Base-by-base conservation (phyloP, 1,140 invertebrate genomes). In the Globodera ellingtonae region DNA sequence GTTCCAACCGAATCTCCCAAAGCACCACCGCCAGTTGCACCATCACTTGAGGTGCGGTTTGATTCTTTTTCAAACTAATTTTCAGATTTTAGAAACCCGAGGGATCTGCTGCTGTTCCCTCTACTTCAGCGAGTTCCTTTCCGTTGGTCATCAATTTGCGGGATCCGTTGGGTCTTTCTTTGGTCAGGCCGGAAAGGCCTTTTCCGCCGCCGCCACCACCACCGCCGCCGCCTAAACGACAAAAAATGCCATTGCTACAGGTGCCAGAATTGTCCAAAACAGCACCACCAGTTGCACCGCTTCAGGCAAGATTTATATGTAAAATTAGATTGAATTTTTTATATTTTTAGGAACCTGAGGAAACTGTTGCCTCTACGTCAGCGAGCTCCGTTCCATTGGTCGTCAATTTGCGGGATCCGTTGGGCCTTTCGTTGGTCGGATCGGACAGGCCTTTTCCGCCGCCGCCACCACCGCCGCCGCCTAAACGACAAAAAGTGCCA, bases 361-460 rank as follows among this genome's bases (percentile, higher is more conserved):
- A 24, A 6, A 47, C 35, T 46, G 9, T 73, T 50, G 4, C 9
- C 24, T 13, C 10, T 48, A 52, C 50, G 50, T 46, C 35, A 18
- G 24, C 47, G 50, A 52, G 24, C n/a, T 5, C 46, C 44, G 5
- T 48, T 81, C 67, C 67, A 18, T 46, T 74, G 44, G 35, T 80
- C 46, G 4, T 46, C 67, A 71, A 50, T 56, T 50, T 48, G 21
- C 9, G 47, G 47, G 50, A 35, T 35, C 35, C 78, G n/a, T 46
- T 79, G 21, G 72, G 70, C n/a, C 78, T 74, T 35, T 78, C 72
- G 44, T 78, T 46, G 69, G 52, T 72, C 15, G 70, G 70, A n/a
- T 72, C 78, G 24, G 72, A 79, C 65, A 79, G 35, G 52, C 47
- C 59, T 47, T 46, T 80, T n/a, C 79, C 79, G 15, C 72, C 79